Conservation (phyloP, 2,113 vertebrate genomes). For the Pachycephala philippinensis region DNA sequence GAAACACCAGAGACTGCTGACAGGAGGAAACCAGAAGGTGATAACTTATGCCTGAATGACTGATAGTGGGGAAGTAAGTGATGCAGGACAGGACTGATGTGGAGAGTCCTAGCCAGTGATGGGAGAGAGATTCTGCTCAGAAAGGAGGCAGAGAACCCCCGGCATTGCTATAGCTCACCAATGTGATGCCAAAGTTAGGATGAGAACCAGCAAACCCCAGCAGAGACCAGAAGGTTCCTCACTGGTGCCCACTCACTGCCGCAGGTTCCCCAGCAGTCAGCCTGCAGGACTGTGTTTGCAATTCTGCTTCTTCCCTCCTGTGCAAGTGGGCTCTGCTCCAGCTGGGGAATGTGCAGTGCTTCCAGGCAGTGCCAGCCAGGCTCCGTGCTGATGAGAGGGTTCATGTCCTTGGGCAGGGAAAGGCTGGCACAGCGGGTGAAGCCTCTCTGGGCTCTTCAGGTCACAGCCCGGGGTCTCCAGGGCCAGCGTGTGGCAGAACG, state of each 20-base stretch:
- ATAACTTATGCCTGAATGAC: not conserved
- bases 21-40: not conserved
- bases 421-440: not conserved
- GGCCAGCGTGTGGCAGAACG: rapidly evolving
- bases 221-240: not conserved
- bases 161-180: not conserved
- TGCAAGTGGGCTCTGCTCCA: not conserved
- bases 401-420: not conserved
- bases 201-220: not conserved
- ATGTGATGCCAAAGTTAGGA: not conserved
- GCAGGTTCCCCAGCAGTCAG: not conserved
- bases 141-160: not conserved
- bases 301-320: not conserved
- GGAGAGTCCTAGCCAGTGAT: not conserved
- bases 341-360: not conserved
- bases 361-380: not conserved
- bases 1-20: not conserved
- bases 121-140: not conserved
- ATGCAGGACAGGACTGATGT: not conserved
- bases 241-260: not conserved
- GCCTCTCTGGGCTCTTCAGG: not conserved
- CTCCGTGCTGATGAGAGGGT: not conserved
- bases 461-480: not conserved
- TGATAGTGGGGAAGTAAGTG: not conserved
- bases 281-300: not conserved